A percentile compares a stretch with the other conserved stretches of the same genome.
Conservation (phyloP, 2,113 vertebrate species). For the Caranx melampygus region DNA sequence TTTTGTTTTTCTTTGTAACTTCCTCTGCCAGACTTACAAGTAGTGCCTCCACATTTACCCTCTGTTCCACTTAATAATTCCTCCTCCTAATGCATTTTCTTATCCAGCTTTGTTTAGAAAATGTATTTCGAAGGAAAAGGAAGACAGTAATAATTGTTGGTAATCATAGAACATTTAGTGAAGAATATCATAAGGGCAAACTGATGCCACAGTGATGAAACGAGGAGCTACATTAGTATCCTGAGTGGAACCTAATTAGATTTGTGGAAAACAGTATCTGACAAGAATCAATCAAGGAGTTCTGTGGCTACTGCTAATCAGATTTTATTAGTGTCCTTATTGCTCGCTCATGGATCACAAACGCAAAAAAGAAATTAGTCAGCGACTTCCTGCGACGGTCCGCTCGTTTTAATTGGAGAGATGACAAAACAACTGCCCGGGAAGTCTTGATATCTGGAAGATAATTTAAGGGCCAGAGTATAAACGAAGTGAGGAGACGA, state of each 20-base stretch:
- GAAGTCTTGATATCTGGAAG: constrained; percentile 69
- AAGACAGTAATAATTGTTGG: constrained; percentile 26
- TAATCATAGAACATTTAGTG: constrained; percentile 28
- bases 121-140: background rate
- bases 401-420: constrained; percentile 72
- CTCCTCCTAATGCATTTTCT: background rate
- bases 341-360: constrained; percentile 76
- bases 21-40: constrained; percentile 35
- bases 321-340: constrained; percentile 67
- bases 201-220: constrained; percentile 28
- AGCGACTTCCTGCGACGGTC: constrained; percentile 40
- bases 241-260: constrained; percentile 55
- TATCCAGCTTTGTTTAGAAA: background rate
- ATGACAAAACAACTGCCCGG: constrained; percentile 64
- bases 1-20: constrained; percentile 60
- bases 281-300: constrained; percentile 74
- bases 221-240: constrained; percentile 39
- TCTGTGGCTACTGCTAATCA: constrained; percentile 56
- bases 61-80: background rate
- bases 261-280: constrained; percentile 60
- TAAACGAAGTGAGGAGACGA: constrained; percentile 34
- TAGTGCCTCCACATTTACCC: constrained; percentile 33
- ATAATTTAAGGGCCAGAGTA: constrained; percentile 64
- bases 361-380: constrained; percentile 57
- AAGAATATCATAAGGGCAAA: constrained; percentile 24